Evolutionary conservation across 2,797 vertebrate genomes (phyloP).

Genomic region (Ciconia nigra): DNA sequence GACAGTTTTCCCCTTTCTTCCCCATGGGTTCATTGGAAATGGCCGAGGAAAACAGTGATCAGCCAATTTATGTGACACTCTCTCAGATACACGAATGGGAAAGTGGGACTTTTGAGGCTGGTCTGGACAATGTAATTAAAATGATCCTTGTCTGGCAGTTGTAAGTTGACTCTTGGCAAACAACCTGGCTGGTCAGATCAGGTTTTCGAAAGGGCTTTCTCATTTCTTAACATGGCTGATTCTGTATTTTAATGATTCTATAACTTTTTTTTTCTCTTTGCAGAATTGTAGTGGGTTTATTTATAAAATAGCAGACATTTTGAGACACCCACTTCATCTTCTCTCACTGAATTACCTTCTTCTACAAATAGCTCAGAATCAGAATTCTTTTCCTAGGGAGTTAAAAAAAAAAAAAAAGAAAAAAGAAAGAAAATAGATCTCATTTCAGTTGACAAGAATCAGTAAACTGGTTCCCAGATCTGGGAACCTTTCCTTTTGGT

Average conservation of each 20-base stretch:
- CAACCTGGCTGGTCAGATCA: not conserved
- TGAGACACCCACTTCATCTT: not conserved
- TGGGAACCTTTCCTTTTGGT: constrained; percentile 42
- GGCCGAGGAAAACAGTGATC: not conserved
- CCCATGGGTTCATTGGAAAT: not conserved
- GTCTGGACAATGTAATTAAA: constrained; percentile 27
- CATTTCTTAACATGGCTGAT: not conserved
- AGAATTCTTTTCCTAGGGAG: not conserved
- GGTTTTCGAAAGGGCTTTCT: not conserved
- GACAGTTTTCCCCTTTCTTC: not conserved
- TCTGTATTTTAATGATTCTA: not conserved
- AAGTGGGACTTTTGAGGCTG: not conserved
- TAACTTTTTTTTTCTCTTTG: not conserved
- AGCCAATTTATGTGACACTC: not conserved
- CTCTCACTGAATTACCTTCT: not conserved
- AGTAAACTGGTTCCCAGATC: constrained; percentile 52
- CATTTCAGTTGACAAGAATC: constrained; percentile 54
- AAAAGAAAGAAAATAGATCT: not conserved
- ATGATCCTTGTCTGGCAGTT: not conserved
- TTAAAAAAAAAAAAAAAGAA: not conserved
- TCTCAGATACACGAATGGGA: not conserved
- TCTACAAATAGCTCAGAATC: not conserved
- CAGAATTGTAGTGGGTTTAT: not conserved
- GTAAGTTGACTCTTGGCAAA: constrained; percentile 8
- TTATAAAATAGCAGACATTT: not conserved